Conservation (phyloP, 2,888 invertebrate genomes). For the Xanthorhoe designata region DNA sequence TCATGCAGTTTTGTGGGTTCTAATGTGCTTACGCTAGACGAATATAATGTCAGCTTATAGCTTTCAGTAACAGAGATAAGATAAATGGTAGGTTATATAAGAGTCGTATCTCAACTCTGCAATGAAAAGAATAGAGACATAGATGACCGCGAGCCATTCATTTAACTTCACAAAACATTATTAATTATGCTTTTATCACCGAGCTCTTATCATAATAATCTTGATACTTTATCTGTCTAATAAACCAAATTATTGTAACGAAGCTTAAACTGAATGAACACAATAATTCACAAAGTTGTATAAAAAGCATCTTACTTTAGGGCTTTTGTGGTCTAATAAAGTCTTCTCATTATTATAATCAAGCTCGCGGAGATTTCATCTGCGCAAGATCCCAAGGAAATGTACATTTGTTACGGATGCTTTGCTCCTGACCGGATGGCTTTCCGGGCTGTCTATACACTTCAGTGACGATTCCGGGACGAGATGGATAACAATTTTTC, state of each 20-base stretch:
- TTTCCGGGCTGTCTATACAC: not conserved
- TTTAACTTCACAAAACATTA: not conserved
- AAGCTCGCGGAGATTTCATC: constrained; percentile 36
- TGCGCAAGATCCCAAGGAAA: constrained; percentile 27
- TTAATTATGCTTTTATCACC: not conserved
- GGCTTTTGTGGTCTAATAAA: constrained; percentile 35
- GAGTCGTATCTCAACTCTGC: no score
- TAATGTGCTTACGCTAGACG: constrained; percentile 12
- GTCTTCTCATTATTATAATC: constrained; percentile 43
- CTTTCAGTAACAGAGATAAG: not conserved
- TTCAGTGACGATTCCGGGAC: constrained; percentile 11
- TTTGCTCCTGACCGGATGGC: constrained; percentile 29
- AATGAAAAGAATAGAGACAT: no score
- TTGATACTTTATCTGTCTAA: constrained; percentile 3
- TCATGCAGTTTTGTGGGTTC: constrained; percentile 11
- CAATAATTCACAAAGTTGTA: constrained; percentile 33
- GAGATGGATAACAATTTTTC: not conserved
- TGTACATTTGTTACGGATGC: constrained; percentile 32
- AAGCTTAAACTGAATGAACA: constrained; percentile 29
- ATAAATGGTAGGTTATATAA: not conserved
- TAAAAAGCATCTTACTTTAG: constrained; percentile 34
- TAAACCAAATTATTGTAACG: constrained; percentile 25
- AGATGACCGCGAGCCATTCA: not conserved
- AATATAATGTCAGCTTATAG: not conserved
- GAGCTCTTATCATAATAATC: not conserved